Evolutionary conservation across 2,113 vertebrate genomes (phyloP), one percentile per base, ranked within the genome.

Genomic region (Muntiacus reevesi): DNA sequence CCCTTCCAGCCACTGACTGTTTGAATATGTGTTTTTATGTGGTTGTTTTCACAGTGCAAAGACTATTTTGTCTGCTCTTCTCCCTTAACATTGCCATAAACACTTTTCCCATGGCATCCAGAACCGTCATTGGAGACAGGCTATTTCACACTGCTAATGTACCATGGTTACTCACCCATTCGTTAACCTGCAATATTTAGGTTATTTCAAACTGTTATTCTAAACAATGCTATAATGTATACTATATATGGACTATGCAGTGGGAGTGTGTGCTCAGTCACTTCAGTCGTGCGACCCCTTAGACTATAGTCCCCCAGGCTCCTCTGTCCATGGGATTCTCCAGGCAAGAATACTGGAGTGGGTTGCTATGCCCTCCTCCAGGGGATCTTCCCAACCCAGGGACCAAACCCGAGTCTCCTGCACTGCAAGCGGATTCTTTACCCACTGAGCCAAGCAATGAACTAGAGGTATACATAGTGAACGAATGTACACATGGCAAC

Each of bases 21-120:
- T 54, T 62, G 23, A 89, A 55, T 40, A 25, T 86, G 52, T 95
- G 85, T 76, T 92, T 96, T 89, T 89, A 96, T n/a, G 16, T 78
- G 40, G 78, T 74, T 11, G 36, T 85, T 92, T 90, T 62, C 50
- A 62, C 40, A 90, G 36, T 60, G 25, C 71, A 87, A 87, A 62
- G 59, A 91, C 36, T 79, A 17, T 91, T 97, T 79, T 45, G 25
- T 79, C 57, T 94, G 89, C 55, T 92, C 89, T 85, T 90, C 81
- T 79, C 27, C 60, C 52, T 82, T 82, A 76, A 82, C 23, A 7
- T 33, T 60, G 47, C 57, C 82, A 78, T 93, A 60, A 93, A 76
- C 36, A 87, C 25, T 4, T 87, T 71, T 45, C 21, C 30, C 36
- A 60, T 67, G 19, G 25, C 78, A 79, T 87, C 50, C 52, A 71